Conservation (phyloP, 92 coral and sea anemone genomes). For the Desmophyllum pertusum region DNA sequence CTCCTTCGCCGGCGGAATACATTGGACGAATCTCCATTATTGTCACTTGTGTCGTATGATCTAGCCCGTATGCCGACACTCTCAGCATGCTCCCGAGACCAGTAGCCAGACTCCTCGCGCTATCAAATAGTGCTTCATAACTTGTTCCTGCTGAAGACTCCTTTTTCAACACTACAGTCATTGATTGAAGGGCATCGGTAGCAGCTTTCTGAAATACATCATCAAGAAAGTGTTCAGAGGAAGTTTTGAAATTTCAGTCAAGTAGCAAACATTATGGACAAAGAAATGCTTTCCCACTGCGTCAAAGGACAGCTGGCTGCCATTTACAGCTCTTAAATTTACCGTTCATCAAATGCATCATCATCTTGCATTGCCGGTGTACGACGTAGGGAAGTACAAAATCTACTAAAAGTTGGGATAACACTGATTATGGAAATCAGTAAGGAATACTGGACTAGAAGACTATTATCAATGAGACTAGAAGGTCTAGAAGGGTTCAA, state of each 20-base stretch:
- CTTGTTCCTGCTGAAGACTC: constrained; percentile 30
- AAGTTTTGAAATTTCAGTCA: not conserved
- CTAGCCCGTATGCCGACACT: constrained; percentile 38
- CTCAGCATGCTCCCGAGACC: constrained; percentile 58
- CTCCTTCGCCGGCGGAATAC: constrained; percentile 7
- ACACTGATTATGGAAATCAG: too few species aligned
- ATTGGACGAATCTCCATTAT: not conserved
- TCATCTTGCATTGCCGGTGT: too few species aligned
- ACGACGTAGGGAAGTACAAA: too few species aligned
- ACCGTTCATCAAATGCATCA: too few species aligned
- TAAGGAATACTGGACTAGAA: too few species aligned
- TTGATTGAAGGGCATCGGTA: constrained; percentile 40
- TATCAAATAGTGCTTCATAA: constrained; percentile 24
- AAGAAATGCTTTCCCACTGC: too few species aligned
- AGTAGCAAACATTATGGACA: not conserved
- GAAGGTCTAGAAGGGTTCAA: too few species aligned
- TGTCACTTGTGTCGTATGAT: not conserved
- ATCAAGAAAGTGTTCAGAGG: not conserved
- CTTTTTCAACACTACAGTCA: constrained; percentile 46
- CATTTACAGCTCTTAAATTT: too few species aligned
- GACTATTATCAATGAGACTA: too few species aligned
- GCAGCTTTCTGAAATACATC: constrained; percentile 32
- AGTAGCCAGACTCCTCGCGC: constrained; percentile 51
- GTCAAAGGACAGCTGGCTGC: too few species aligned
- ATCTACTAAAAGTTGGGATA: too few species aligned